phyloP scores from a whole-genome alignment of 2,888 invertebrate genomes.

The Nasonovia ribisnigri region DNA sequence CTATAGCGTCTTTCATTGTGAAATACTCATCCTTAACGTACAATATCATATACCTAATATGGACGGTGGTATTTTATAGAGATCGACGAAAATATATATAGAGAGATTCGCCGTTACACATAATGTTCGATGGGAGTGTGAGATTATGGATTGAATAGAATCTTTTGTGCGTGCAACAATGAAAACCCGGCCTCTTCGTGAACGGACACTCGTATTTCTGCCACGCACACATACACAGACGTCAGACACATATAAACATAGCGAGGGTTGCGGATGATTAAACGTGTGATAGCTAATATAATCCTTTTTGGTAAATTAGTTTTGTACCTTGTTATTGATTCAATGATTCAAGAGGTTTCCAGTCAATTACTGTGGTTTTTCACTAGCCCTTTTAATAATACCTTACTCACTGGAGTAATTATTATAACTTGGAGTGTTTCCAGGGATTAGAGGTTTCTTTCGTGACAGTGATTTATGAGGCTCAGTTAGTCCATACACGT shows the following conservation, averaged over 20 bases:
- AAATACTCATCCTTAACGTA: not conserved
- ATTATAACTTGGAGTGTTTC: not conserved
- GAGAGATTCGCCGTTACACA: not conserved
- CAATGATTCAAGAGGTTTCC: slow-evolving; percentile 16
- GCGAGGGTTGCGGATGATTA: not conserved
- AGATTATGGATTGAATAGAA: slow-evolving; percentile 26
- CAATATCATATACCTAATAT: not conserved
- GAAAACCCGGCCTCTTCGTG: not conserved
- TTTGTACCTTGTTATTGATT: slow-evolving; percentile 3
- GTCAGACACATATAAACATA: not conserved
- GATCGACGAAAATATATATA: slow-evolving; percentile 7
- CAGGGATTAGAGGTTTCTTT: not conserved
- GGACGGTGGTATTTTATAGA: not conserved
- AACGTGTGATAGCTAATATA: not conserved
- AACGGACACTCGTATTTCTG: not conserved
- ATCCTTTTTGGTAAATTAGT: slow-evolving; percentile 13
- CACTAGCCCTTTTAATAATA: not conserved
- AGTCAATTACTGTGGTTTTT: slow-evolving; percentile 21
- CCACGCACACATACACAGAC: not conserved
- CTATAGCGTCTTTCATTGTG: not conserved
- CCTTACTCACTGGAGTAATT: not conserved
- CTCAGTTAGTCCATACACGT: not conserved
- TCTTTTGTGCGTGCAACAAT: slow-evolving; percentile 2
- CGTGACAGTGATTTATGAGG: not conserved
- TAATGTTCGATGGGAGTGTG: not conserved